Evolutionary conservation across 2,888 invertebrate genomes (phyloP).

Genomic region (Hedya salicella): DNA sequence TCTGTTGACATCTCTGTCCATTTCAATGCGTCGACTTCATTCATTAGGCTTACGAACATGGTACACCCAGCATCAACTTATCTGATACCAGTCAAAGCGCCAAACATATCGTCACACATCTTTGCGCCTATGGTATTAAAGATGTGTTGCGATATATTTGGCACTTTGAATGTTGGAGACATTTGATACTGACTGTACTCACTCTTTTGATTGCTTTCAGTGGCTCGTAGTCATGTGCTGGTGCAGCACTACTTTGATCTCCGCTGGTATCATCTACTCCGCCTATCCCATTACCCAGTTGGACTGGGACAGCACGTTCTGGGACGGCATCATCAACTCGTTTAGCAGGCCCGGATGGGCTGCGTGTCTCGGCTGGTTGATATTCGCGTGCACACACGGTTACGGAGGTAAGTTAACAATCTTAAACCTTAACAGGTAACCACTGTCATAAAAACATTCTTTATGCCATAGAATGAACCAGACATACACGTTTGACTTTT

Average conservation of each 20-base stretch:
- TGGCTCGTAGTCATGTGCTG: slow-evolving; percentile 23
- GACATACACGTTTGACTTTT: too few species aligned
- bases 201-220: slow-evolving; percentile 9
- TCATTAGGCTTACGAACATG: too few species aligned
- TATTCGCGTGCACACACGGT: slow-evolving; percentile 60
- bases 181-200: neutral
- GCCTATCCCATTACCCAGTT: slow-evolving; percentile 10
- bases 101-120: too few species aligned
- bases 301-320: slow-evolving; percentile 19
- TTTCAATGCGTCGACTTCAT: too few species aligned
- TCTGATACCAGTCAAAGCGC: too few species aligned
- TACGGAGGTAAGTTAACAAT: slow-evolving; percentile 57
- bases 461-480: too few species aligned
- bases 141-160: too few species aligned
- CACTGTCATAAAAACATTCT: too few species aligned
- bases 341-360: slow-evolving; percentile 57
- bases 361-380: slow-evolving; percentile 57
- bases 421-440: too few species aligned
- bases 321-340: slow-evolving; percentile 19
- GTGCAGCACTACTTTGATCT: slow-evolving; percentile 1
- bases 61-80: too few species aligned
- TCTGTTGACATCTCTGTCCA: too few species aligned
- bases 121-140: too few species aligned
- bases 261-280: slow-evolving; percentile 21
- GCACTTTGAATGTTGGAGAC: neutral